phyloP scores from a whole-genome alignment of 2,888 invertebrate species.

The Polietes domitor region DNA sequence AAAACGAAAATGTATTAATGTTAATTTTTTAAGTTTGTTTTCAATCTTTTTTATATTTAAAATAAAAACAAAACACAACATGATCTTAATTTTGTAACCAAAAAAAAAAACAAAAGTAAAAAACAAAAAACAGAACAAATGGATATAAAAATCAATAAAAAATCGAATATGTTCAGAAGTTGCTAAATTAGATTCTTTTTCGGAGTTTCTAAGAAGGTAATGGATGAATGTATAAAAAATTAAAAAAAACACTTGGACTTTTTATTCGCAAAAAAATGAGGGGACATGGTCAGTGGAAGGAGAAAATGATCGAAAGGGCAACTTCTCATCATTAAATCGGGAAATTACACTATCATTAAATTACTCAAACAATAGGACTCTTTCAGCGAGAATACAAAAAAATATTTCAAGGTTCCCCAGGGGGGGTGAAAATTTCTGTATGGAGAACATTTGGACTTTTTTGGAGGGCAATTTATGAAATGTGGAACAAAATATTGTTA shows the following conservation, averaged over 20 bases:
- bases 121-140: constrained; percentile 20
- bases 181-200: constrained; percentile 41
- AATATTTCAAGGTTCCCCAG: too few species aligned
- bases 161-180: constrained; percentile 41
- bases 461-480: too few species aligned
- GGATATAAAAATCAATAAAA: constrained; percentile 28
- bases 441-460: too few species aligned
- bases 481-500: too few species aligned
- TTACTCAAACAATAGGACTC: too few species aligned
- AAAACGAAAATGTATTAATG: constrained; percentile 53
- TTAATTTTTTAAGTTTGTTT: constrained; percentile 33
- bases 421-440: too few species aligned
- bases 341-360: too few species aligned
- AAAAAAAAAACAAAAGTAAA: constrained; percentile 42
- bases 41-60: constrained; percentile 34
- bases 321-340: too few species aligned
- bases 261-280: not conserved
- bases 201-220: constrained; percentile 42
- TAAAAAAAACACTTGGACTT: not conserved
- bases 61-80: constrained; percentile 42
- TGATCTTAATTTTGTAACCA: constrained; percentile 63
- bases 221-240: constrained; percentile 52
- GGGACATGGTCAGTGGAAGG: too few species aligned
- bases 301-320: too few species aligned
- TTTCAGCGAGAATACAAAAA: too few species aligned